These are phyloP conservation scores for Calcarius lapponicus DNA, from an alignment of 2,797 vertebrate genomes.

Conservation along the genomic window DNA sequence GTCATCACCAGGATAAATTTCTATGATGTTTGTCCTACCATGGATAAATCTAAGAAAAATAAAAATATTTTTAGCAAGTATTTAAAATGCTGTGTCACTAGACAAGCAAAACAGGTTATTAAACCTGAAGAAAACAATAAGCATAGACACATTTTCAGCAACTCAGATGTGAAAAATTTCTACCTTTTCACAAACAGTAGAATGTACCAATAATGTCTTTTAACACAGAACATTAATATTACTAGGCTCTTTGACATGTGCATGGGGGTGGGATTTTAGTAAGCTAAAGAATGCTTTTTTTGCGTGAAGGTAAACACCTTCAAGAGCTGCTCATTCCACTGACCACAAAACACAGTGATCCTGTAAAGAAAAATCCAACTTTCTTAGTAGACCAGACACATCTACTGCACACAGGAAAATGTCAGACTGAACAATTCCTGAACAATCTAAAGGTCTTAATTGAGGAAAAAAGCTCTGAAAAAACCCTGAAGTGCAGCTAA, in stretches of 20 bases:
- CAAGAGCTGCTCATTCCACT: neutral
- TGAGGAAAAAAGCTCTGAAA: neutral
- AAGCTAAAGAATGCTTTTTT: neutral
- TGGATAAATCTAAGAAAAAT: conserved; percentile 79
- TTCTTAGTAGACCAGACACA: neutral
- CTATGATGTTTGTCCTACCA: conserved; percentile 73
- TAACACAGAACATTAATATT: neutral
- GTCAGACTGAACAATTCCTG: neutral
- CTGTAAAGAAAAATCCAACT: neutral
- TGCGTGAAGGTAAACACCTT: neutral
- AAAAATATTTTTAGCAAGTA: neutral
- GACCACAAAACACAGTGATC: neutral
- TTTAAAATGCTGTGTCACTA: neutral
- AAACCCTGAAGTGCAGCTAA: neutral
- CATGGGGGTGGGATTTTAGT: neutral
- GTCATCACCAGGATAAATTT: conserved; percentile 88
- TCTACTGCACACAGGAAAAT: neutral
- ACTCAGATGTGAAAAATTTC: neutral
- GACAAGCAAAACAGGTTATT: neutral
- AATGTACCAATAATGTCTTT: neutral
- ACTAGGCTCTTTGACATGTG: neutral
- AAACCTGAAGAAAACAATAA: neutral
- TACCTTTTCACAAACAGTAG: neutral
- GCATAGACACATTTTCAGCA: neutral
- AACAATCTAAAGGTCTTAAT: neutral